Conservation (phyloP, 2,888 invertebrate genomes). For the Tetheella fluctuosa region DNA sequence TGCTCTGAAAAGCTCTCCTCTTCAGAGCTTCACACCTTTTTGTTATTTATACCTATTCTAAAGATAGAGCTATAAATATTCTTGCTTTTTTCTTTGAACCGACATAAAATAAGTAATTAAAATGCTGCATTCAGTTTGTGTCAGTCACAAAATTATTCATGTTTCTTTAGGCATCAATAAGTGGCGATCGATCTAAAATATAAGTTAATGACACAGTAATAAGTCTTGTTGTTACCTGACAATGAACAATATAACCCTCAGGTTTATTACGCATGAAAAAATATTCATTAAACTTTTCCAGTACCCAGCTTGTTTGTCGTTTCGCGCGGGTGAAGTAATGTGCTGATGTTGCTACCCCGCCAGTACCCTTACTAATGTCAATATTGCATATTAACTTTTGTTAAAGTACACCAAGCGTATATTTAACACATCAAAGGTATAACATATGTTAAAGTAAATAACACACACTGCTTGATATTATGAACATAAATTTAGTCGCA, state of each 20-base stretch:
- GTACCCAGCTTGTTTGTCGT: slow-evolving; percentile 46
- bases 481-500: too few relatives aligned
- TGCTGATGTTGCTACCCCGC: slow-evolving; percentile 53
- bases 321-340: slow-evolving; percentile 24
- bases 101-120: background rate
- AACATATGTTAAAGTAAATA: background rate
- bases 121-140: background rate
- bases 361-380: slow-evolving; percentile 33
- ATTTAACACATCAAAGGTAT: slow-evolving; percentile 22
- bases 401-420: slow-evolving; percentile 24
- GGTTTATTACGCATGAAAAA: slow-evolving; percentile 37
- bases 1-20: slow-evolving; percentile 25
- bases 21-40: slow-evolving; percentile 21
- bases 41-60: slow-evolving; percentile 20
- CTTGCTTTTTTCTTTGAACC: slow-evolving; percentile 13
- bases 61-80: slow-evolving; percentile 17
- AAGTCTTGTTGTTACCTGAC: slow-evolving; percentile 26
- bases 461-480: background rate
- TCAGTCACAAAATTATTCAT: background rate
- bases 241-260: slow-evolving; percentile 18
- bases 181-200: background rate
- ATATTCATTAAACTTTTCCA: slow-evolving; percentile 44
- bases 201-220: slow-evolving; percentile 14
- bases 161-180: background rate
- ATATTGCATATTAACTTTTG: slow-evolving; percentile 41